phyloP scores from a whole-genome alignment of 2,888 invertebrate species.

The Penaeus monodon region DNA sequence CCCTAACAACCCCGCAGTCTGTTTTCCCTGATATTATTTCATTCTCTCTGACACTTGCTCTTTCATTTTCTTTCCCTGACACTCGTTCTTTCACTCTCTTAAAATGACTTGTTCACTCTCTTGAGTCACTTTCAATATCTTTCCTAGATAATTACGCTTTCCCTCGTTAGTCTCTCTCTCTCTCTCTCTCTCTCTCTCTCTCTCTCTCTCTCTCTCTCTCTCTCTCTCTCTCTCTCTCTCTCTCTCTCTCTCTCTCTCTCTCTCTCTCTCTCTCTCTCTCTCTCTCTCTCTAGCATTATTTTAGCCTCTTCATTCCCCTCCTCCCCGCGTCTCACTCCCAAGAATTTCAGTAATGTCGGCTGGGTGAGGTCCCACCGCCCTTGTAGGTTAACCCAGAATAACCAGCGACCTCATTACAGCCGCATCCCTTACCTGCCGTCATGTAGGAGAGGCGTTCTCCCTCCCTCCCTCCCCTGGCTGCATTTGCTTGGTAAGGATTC shows the following conservation, averaged over 20 bases:
- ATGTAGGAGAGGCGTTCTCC: neutral
- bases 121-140: neutral
- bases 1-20: neutral
- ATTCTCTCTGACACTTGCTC: neutral
- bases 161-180: neutral
- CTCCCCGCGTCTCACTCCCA: conserved; percentile 5
- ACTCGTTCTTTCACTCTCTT: neutral
- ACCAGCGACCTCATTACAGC: neutral
- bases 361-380: neutral
- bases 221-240: neutral
- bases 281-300: neutral
- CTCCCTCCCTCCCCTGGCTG: conserved; percentile 1
- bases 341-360: neutral
- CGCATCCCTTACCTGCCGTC: conserved; percentile 3
- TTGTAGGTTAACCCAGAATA: neutral
- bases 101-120: neutral
- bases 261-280: neutral
- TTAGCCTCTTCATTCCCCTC: neutral
- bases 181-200: neutral
- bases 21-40: neutral
- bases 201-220: neutral
- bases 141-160: neutral
- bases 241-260: neutral
- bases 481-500: no score
- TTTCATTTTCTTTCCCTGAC: neutral